phyloP scores from a whole-genome alignment of 1,140 invertebrate species.

The Drosophila ananassae region DNA sequence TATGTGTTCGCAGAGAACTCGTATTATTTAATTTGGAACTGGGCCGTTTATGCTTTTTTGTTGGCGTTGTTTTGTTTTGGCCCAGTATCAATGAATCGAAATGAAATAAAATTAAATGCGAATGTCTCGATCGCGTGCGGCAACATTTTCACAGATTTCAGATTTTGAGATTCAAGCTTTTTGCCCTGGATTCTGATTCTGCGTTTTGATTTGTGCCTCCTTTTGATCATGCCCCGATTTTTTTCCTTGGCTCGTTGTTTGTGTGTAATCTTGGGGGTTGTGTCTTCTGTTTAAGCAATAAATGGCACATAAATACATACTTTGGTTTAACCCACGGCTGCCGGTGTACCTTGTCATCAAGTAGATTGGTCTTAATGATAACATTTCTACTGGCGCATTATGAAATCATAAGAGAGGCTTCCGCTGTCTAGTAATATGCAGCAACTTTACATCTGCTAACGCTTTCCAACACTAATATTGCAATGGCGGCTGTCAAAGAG shows the following conservation, averaged over 20 bases:
- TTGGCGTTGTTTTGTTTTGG: slow-evolving; percentile 27
- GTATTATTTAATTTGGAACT: slow-evolving; percentile 81
- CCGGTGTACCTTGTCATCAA: neutral
- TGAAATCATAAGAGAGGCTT: no score
- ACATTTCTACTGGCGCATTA: no score
- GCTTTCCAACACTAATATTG: neutral
- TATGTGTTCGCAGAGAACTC: slow-evolving; percentile 11
- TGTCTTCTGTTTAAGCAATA: slow-evolving; percentile 59
- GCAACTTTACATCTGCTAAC: neutral
- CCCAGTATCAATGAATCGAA: slow-evolving; percentile 76
- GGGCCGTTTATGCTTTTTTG: slow-evolving; percentile 30
- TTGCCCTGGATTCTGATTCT: slow-evolving; percentile 35
- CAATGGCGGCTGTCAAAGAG: neutral
- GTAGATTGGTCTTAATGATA: neutral
- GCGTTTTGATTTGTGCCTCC: slow-evolving; percentile 70
- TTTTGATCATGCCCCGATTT: slow-evolving; percentile 44
- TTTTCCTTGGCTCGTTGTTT: slow-evolving; percentile 22
- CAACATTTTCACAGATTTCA: slow-evolving; percentile 71
- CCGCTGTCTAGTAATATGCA: neutral
- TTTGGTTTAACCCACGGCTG: slow-evolving; percentile 55
- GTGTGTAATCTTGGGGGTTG: slow-evolving; percentile 53
- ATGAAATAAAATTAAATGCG: slow-evolving; percentile 68
- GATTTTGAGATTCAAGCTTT: slow-evolving; percentile 41
- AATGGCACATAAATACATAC: slow-evolving; percentile 58
- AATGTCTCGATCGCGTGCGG: slow-evolving; percentile 79